phyloP scores from a whole-genome alignment of 2,113 vertebrate genomes.

The Noctilio leporinus region DNA sequence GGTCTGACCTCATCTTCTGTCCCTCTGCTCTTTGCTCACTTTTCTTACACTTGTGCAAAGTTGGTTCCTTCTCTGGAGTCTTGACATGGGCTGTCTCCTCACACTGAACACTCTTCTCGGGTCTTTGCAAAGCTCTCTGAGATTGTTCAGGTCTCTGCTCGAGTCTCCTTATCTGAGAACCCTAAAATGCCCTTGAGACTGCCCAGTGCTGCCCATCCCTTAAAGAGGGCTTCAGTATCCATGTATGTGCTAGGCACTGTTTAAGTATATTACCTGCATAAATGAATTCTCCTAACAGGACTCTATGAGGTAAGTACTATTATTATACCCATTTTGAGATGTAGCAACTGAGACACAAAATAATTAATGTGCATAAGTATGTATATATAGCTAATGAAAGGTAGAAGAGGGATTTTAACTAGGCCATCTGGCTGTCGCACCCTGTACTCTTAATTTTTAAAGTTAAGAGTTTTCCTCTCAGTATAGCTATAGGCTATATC shows the following conservation, averaged over 20 bases:
- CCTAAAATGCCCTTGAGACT: not conserved
- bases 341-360: not conserved
- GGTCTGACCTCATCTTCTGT: not conserved
- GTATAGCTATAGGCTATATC: not conserved
- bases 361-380: not conserved
- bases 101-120: not conserved
- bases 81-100: not conserved
- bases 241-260: not conserved
- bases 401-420: not conserved
- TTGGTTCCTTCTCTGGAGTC: not conserved
- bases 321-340: not conserved
- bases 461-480: not conserved
- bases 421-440: not conserved
- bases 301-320: not conserved
- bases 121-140: not conserved
- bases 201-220: not conserved
- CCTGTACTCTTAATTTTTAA: not conserved
- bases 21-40: not conserved
- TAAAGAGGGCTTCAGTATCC: not conserved
- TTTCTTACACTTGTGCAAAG: not conserved
- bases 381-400: not conserved
- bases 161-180: not conserved
- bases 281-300: not conserved
- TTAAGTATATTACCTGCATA: not conserved
- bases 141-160: not conserved